Evolutionary conservation across 2,113 vertebrate species (phyloP), one percentile per base, ranked within the genome.

Genomic region (Aspiorhynchus laticeps): DNA sequence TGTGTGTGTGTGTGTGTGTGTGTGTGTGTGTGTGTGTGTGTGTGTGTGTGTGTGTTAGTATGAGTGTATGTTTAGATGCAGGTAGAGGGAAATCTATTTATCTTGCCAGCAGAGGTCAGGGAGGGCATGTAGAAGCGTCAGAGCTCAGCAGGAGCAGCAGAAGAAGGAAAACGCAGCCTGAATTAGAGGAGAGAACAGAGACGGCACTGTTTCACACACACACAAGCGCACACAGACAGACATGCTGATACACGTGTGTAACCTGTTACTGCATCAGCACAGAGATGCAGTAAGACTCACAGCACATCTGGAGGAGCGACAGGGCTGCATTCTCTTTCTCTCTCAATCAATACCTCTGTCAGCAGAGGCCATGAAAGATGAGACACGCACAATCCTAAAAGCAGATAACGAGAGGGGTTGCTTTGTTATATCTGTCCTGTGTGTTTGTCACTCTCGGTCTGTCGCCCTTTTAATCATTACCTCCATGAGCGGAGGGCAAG

Each of bases 271-370:
- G 28, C 17, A 21, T 28, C 26, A 53, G 48, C 28, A 24, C 26
- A 56, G 19, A 67, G 19, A 31, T 83, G 19, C 28, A 71, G 41
- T 21, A 11, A 71, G 28, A 51, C 28, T 21, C 43, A 15, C 43
- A 48, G 28, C 43, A 51, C 63, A 71, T 43, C 81, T 82, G 61
- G 61, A 43, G 28, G 80, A 71, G 31, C 65, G 24, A 31, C 63
- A 53, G 41, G 61, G 67, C 59, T 21, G 9, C 46, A 11, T 69
- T 86, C 61, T 33, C 75, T 48, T 76, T 69, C 10, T 38, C 12
- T 86, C 36, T 28, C 24, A 89, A 88, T 88, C 87, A 31, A 87
- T 91, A 88, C 56, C 61, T 86, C 63, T 10, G 79, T 91, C 78
- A 88, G 83, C 17, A 26, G 12, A 74, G 83, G 78, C n/a, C 69